phyloP scores from a whole-genome alignment of 2,797 vertebrate species.

The Mormyrus proboscirostris region DNA sequence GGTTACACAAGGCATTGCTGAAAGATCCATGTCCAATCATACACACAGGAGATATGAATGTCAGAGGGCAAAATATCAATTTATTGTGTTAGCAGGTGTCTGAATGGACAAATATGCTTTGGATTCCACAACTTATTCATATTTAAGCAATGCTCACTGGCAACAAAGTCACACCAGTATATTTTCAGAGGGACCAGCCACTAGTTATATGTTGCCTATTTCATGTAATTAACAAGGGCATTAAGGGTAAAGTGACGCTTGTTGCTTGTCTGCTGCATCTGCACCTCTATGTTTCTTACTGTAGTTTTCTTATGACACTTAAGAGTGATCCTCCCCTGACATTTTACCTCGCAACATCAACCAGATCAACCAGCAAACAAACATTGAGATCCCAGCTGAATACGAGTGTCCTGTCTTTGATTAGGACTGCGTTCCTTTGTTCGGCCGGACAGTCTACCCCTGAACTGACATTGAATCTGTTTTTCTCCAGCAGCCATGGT shows the following conservation, averaged over 20 bases:
- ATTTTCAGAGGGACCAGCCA: background rate
- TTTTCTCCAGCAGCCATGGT: conserved; percentile 30
- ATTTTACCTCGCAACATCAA: background rate
- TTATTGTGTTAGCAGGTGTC: conserved; percentile 5
- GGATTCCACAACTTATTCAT: conserved; percentile 1
- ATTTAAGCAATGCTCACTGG: background rate
- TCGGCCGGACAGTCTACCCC: conserved; percentile 27
- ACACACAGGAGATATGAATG: background rate
- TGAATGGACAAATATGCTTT: background rate
- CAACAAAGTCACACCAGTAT: background rate
- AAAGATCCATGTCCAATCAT: background rate
- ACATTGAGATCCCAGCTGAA: background rate
- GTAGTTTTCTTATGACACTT: background rate
- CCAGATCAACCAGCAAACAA: background rate
- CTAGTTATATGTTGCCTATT: background rate
- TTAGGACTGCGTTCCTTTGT: conserved; percentile 25
- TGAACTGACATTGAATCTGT: conserved; percentile 36
- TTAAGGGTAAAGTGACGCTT: background rate
- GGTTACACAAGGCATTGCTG: background rate
- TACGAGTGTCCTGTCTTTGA: background rate
- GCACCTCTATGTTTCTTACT: background rate
- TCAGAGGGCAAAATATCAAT: conserved; percentile 10
- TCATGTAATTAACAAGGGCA: background rate
- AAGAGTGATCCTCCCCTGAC: background rate
- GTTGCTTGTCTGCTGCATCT: background rate